phyloP scores from a whole-genome alignment of 1,140 invertebrate genomes.

The Papilio polytes region DNA sequence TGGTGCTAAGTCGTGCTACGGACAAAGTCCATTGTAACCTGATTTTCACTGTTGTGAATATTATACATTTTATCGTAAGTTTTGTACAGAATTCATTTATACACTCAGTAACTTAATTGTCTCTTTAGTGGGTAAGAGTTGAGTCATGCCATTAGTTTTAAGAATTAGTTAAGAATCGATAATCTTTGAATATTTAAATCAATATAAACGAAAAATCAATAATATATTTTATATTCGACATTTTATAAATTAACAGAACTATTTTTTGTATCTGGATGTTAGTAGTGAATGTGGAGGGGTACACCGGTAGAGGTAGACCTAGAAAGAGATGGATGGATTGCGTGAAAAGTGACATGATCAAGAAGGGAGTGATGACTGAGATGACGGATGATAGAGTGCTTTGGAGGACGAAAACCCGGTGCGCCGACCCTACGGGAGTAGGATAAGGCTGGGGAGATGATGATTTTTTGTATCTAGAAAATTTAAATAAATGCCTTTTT shows the following conservation, averaged over 20 bases:
- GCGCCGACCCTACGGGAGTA: too few species aligned
- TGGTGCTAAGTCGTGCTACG: slow-evolving; percentile 80
- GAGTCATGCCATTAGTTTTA: slow-evolving; percentile 81
- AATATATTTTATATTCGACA: not conserved
- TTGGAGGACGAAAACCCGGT: too few species aligned
- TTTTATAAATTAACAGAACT: not conserved
- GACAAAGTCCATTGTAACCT: slow-evolving; percentile 68
- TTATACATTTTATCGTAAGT: slow-evolving; percentile 63
- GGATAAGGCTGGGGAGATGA: too few species aligned
- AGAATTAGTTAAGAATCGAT: slow-evolving; percentile 54
- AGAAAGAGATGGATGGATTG: too few species aligned
- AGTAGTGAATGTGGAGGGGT: too few species aligned
- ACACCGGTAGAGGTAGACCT: too few species aligned
- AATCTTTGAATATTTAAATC: slow-evolving; percentile 6
- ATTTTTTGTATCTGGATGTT: not conserved
- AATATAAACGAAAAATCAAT: not conserved
- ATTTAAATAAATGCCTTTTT: not conserved
- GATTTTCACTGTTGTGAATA: slow-evolving; percentile 73
- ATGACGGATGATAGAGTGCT: too few species aligned
- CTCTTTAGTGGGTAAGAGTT: slow-evolving; percentile 64
- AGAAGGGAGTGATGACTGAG: too few species aligned
- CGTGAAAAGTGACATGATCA: too few species aligned
- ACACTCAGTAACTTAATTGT: slow-evolving; percentile 48
- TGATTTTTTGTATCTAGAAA: not conserved
- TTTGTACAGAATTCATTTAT: slow-evolving; percentile 70